Conservation (phyloP, 2,888 invertebrate genomes). For the Germaria angustata region DNA sequence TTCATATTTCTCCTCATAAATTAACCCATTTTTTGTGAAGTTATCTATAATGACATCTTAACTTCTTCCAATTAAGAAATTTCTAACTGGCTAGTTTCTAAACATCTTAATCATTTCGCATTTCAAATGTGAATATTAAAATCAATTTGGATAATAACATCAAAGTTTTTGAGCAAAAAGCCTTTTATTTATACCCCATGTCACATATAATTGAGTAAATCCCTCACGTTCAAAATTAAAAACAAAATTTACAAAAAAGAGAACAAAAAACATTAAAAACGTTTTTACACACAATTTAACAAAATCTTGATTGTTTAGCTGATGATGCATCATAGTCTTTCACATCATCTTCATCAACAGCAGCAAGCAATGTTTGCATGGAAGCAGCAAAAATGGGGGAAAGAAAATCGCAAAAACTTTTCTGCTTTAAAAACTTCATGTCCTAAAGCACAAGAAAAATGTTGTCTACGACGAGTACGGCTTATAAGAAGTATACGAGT, state of each 20-base stretch:
- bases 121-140: conserved; percentile 24
- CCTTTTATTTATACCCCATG: not conserved
- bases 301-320: conserved; percentile 65
- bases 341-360: conserved; percentile 15
- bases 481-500: conserved; percentile 24
- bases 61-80: not conserved
- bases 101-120: conserved; percentile 7
- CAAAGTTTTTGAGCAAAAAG: not conserved
- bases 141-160: not conserved
- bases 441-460: conserved; percentile 38
- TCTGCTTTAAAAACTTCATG: conserved; percentile 31
- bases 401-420: not conserved
- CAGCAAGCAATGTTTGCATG: not conserved
- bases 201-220: conserved; percentile 45
- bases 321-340: conserved; percentile 41
- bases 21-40: no score
- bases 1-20: no score
- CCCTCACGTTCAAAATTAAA: conserved; percentile 58
- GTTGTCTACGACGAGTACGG: not conserved
- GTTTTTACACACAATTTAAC: conserved; percentile 67
- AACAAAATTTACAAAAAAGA: conserved; percentile 7
- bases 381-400: not conserved
- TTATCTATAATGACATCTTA: no score
- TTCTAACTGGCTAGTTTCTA: not conserved
- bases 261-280: not conserved